Evolutionary conservation across 2,797 vertebrate genomes (phyloP), one percentile per base, ranked within the genome.

Genomic region (Acanthornis magna): DNA sequence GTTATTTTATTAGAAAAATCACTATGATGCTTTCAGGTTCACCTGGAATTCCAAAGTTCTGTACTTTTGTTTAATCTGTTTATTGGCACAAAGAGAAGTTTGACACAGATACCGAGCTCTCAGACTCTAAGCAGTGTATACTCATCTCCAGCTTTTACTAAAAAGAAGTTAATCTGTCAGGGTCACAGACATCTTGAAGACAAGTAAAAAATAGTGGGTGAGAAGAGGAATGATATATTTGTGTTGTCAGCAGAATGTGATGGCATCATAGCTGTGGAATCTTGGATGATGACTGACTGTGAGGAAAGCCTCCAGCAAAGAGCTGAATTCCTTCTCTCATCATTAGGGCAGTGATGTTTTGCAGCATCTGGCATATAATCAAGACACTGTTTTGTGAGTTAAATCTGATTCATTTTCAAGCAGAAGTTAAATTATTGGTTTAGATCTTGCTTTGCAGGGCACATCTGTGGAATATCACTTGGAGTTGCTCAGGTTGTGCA

Each of bases 261-360:
- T 87, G 86, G 75, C 57, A 25, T 96, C 93, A 93, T 11, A 91
- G 50, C 68, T 88, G 54, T 94, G 94, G 91, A 95, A 96, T 96
- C 70, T 79, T 71, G 40, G 75, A 54, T 82, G 71, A 12, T 75
- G 65, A 66, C 51, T 74, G 48, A 54, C 70, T 2, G 2, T 88
- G 65, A 72, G 73, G 85, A 95, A 51, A 0, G 43, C 94, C 75
- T 94, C 53, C 75, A 91, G 91, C 85, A 77, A 68, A 70, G 50
- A 71, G 61, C 81, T 74, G 36, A 58, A 43, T 87, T 55, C 71
- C 51, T 88, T 76, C 68, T 66, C 73, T 50, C 7, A 0, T 88
- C 77, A 57, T 93, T 94, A 85, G 34, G 85, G 61, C 57, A 71
- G 61, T 29, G 57, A 40, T 92, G 50, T 92, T 94, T 94, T 94